Evolutionary conservation across 2,797 vertebrate species (phyloP).

Genomic region (Crocidura indochinensis): DNA sequence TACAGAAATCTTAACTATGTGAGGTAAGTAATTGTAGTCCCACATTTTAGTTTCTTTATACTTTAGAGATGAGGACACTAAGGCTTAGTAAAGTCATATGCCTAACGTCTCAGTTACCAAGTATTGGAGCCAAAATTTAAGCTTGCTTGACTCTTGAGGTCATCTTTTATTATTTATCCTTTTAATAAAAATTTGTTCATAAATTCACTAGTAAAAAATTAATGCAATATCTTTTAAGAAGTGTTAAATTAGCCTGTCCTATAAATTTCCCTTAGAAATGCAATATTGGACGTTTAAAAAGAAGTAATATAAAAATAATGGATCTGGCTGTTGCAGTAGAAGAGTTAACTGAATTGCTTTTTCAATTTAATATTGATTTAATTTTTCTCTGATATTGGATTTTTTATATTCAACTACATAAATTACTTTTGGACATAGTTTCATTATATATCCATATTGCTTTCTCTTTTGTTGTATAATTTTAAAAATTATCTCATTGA

Average conservation of each 20-base stretch:
- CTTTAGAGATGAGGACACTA: conserved; percentile 30
- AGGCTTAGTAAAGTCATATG: conserved; percentile 32
- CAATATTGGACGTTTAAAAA: conserved; percentile 63
- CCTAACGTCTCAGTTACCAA: conserved; percentile 23
- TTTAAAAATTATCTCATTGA: conserved; percentile 59
- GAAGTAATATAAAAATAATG: conserved; percentile 62
- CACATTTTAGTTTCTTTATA: background rate
- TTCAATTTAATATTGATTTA: conserved; percentile 73
- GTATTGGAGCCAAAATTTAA: conserved; percentile 19
- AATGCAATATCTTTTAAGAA: conserved; percentile 62
- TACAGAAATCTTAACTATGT: background rate
- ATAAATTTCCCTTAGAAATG: conserved; percentile 68
- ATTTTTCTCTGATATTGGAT: conserved; percentile 71
- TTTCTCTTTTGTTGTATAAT: conserved; percentile 60
- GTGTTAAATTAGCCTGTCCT: conserved; percentile 37
- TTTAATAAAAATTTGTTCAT: conserved; percentile 57
- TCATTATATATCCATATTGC: conserved; percentile 62
- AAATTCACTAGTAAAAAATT: conserved; percentile 50
- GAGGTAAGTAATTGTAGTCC: background rate
- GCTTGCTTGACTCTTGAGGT: conserved; percentile 1
- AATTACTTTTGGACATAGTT: conserved; percentile 71
- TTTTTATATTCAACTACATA: conserved; percentile 65
- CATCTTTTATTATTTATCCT: conserved; percentile 49
- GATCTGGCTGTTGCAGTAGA: conserved; percentile 32
- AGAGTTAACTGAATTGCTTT: conserved; percentile 78